phyloP scores from a whole-genome alignment of 2,113 vertebrate genomes.

The Siphamia tubifer region DNA sequence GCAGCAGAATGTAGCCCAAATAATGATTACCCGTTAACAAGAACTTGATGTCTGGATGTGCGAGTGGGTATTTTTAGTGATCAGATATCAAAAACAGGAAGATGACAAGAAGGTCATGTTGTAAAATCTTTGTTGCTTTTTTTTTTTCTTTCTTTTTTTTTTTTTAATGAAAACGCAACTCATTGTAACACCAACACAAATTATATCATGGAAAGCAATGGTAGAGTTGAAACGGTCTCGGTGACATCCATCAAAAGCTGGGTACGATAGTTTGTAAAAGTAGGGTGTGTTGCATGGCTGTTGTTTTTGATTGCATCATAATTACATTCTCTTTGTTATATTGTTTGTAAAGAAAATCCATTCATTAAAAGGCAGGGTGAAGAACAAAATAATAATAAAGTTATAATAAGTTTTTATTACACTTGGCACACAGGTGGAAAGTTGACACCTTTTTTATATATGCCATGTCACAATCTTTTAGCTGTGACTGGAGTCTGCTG shows the following conservation, averaged over 20 bases:
- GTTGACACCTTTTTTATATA: no score
- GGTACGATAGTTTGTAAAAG: not conserved
- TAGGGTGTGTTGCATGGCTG: not conserved
- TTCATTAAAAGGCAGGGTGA: no score
- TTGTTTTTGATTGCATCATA: not conserved
- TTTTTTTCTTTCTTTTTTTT: no score
- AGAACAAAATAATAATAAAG: no score
- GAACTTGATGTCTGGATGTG: not conserved
- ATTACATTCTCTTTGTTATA: not conserved
- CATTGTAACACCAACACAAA: not conserved
- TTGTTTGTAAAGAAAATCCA: not conserved
- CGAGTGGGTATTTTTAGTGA: not conserved
- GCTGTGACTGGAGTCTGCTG: not conserved
- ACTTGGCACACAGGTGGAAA: no score
- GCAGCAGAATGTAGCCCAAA: no score
- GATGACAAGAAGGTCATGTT: not conserved
- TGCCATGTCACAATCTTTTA: no score
- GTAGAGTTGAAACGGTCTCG: not conserved
- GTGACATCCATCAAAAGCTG: not conserved
- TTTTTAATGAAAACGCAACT: not conserved
- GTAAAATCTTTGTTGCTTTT: not conserved
- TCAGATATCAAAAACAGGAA: not conserved
- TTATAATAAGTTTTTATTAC: no score
- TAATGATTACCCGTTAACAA: not conserved
- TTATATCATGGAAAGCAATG: not conserved